Evolutionary conservation across 1,140 invertebrate species (phyloP), one percentile per base, ranked within the genome.

Genomic region (Temnothorax curvispinosus): DNA sequence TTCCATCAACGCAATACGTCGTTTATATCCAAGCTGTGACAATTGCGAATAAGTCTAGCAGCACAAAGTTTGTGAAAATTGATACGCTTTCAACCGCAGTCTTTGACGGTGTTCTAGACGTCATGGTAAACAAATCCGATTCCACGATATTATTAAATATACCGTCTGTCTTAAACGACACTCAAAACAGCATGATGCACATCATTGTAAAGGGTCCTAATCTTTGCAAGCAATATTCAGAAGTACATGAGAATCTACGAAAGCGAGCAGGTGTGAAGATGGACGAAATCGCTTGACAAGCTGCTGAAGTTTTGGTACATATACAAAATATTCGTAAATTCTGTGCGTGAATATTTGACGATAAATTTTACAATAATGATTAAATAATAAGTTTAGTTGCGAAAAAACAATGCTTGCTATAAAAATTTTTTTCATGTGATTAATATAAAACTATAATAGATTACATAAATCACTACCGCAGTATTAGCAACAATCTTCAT

Each of bases 261-360:
- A 15, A 41, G 52, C 54, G 21, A 21, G 56, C 58, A 0, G 27
- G 35, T 5, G 38, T 90, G 27, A 47, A 72, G 3, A 27, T 56
- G 38, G n/a, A 90, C n/a, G 89, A 91, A 44, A n/a, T 47, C 3
- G 67, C 67, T 5, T 93, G 92, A 91, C 65, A 38, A 32, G 90
- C 80, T 18, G 90, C 88, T 67, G 67, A 38, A 5, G 65, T 89
- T 60, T 35, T 62, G 7, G 92, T 91, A 86, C 27, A 86, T 85
- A 74, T 71, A 32, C 6, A n/a, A 21, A 62, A 44, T 41, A 56
- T 6, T 38, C 3, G 0, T 76, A 1, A 76, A 27, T 8, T 56
- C 5, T 74, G n/a, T 35, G 18, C 6, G 1, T 21, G 0, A 47
- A 18, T 4, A 32, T 6, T 56, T 38, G 27, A 27, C 27, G 1